A percentile compares a stretch with the other conserved stretches of the same genome.
Evolutionary conservation across 2,113 vertebrate species (phyloP).

Genomic region (Coregonus clupeaformis): DNA sequence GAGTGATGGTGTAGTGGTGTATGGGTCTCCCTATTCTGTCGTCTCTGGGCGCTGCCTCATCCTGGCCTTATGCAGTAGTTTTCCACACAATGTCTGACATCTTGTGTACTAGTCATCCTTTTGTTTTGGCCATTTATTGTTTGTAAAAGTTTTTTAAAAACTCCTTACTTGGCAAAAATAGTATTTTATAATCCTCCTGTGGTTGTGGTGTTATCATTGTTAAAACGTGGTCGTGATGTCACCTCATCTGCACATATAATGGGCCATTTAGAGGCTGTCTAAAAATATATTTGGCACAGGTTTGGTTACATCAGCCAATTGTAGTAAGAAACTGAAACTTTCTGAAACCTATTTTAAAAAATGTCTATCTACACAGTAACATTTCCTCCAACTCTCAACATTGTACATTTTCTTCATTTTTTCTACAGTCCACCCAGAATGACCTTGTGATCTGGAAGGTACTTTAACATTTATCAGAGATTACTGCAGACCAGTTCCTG

Average conservation of each 20-base stretch:
- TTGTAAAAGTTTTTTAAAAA: not conserved
- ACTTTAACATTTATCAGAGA: not conserved
- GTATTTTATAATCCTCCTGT: not conserved
- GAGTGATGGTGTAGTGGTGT: not conserved
- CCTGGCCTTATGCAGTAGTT: not conserved
- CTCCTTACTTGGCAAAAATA: not conserved
- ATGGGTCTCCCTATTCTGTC: constrained; percentile 6
- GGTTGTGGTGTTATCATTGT: not conserved
- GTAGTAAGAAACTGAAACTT: not conserved
- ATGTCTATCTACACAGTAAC: not conserved
- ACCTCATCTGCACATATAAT: not conserved
- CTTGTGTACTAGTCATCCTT: not conserved
- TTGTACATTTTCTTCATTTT: not conserved
- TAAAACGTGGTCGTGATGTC: too few relatives aligned
- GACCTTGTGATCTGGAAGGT: too few relatives aligned
- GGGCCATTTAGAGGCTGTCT: too few relatives aligned
- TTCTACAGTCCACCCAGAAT: too few relatives aligned
- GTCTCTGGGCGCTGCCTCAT: not conserved
- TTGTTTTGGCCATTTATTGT: not conserved
- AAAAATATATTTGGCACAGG: not conserved
- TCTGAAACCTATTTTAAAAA: not conserved
- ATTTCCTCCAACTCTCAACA: not conserved
- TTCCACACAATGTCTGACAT: not conserved
- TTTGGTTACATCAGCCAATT: not conserved
- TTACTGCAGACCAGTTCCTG: not conserved